Evolutionary conservation across 2,797 vertebrate species (phyloP), one percentile per base, ranked within the genome.

Genomic region (Cossypha caffra): DNA sequence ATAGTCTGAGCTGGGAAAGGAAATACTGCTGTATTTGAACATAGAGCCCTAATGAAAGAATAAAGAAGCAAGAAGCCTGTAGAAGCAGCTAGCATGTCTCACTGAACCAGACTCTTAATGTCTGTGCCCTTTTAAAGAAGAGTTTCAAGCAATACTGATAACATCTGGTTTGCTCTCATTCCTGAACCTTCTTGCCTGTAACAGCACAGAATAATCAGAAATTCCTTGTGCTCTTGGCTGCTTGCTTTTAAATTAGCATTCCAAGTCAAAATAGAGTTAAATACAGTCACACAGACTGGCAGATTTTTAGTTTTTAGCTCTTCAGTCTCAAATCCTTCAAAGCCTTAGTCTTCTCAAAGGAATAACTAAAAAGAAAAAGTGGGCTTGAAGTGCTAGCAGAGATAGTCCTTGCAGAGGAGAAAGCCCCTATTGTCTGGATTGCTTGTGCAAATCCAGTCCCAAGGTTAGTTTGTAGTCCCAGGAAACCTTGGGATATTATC

Each of bases 191-290:
- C 79, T 63, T 79, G 80, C 9, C 59, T 87, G 37, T 71, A 76
- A 76, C 45, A 69, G 86, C 54, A 92, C 45, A 67, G 74, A 86
- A 75, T 55, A 92, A 93, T 85, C 38, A 86, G 38, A 87, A 83
- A 80, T 58, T 50, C 33, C 58, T 71, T 74, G 50, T 15, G 4
- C n/a, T 91, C 45, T 82, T 91, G 80, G 57, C 57, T 96, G 61
- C 61, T 87, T 80, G 52, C 59, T 96, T 90, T 91, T 51, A 59
- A 83, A 87, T 95, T 90, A 93, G 10, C 25, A 86, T 80, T 91
- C 26, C 24, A 29, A 77, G 47, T 57, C 43, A 91, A 89, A 93
- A 91, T 7, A 61, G n/a, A 86, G 48, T 87, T 88, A 84, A 94
- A 87, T 67, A 43, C 23, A 71, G 40, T 48, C 55, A 82, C 62